Percentiles rank a stretch among this genome's conserved stretches.
Evolutionary conservation across 2,888 invertebrate species (phyloP).

Genomic region (Cheilosia impressa): DNA sequence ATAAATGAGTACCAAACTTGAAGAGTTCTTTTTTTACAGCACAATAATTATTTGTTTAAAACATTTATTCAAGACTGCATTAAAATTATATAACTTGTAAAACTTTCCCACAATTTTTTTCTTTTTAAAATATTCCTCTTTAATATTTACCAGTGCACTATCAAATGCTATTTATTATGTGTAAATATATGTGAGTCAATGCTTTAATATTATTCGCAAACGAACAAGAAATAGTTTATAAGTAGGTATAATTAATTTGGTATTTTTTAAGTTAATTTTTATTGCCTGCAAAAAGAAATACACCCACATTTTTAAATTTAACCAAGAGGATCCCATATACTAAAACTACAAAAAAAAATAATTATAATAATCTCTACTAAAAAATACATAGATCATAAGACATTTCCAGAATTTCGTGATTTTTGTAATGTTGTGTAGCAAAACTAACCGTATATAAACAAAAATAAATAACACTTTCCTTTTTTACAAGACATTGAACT

Average conservation of each 20-base stretch:
- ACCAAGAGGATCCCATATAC: slow-evolving; percentile 8
- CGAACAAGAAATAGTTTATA: slow-evolving; percentile 11
- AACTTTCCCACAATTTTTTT: slow-evolving; percentile 9
- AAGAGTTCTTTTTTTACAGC: neutral
- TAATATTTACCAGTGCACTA: neutral
- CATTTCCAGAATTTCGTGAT: slow-evolving; percentile 59
- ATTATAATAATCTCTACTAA: slow-evolving; percentile 7
- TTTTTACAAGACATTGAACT: slow-evolving; percentile 55
- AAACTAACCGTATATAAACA: slow-evolving; percentile 47
- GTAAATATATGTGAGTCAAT: slow-evolving; percentile 39
- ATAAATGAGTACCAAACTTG: neutral
- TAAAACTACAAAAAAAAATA: slow-evolving; percentile 21
- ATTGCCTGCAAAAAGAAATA: slow-evolving; percentile 51
- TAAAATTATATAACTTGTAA: neutral
- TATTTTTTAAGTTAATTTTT: slow-evolving; percentile 9
- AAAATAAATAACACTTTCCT: slow-evolving; percentile 40
- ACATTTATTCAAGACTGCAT: slow-evolving; percentile 47
- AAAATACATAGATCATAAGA: slow-evolving; percentile 62
- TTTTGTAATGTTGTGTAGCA: slow-evolving; percentile 60
- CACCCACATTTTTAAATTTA: neutral
- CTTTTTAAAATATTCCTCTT: neutral
- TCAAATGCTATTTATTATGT: neutral
- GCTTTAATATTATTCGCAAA: slow-evolving; percentile 39
- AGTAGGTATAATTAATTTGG: neutral
- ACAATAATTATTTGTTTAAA: slow-evolving; percentile 3